phyloP scores from a whole-genome alignment of 2,888 invertebrate genomes.

The Desoria tigrina region DNA sequence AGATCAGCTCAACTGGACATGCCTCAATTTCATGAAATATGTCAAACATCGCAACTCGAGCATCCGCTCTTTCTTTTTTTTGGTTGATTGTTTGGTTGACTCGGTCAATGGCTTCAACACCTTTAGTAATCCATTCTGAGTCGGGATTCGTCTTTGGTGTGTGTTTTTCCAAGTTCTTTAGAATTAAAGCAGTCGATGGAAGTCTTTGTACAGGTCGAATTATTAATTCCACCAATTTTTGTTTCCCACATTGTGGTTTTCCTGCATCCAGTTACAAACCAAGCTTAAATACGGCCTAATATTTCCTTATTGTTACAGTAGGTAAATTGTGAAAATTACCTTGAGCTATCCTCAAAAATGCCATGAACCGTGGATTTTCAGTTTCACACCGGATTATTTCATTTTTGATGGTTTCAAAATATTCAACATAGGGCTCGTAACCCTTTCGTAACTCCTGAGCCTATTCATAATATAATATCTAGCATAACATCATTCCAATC shows the following conservation, averaged over 20 bases:
- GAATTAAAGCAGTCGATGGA: constrained; percentile 90
- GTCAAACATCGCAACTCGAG: constrained; percentile 92
- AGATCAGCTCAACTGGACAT: constrained; percentile 43
- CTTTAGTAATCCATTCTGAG: constrained; percentile 54
- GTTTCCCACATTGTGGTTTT: constrained; percentile 92
- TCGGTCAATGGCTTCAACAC: constrained; percentile 48
- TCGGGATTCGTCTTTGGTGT: constrained; percentile 88
- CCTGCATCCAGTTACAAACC: too few species aligned
- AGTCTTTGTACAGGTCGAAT: constrained; percentile 97
- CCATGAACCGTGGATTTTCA: constrained; percentile 93
- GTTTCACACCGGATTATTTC: constrained; percentile 86
- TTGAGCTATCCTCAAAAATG: constrained; percentile 94
- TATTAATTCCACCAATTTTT: constrained; percentile 91
- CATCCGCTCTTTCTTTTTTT: constrained; percentile 94
- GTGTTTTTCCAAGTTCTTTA: constrained; percentile 93
- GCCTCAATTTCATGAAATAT: constrained; percentile 96
- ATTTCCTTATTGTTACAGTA: too few species aligned
- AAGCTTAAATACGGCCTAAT: too few species aligned
- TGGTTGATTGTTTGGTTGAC: constrained; percentile 97
- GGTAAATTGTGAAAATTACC: constrained; percentile 62
- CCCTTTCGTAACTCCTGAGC: constrained; percentile 86
- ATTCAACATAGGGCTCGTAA: constrained; percentile 97
- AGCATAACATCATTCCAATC: not conserved
- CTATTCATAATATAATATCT: constrained; percentile 54
- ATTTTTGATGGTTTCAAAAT: constrained; percentile 95